Evolutionary conservation across 2,888 invertebrate genomes (phyloP).

Genomic region (Limnephilus auricula): DNA sequence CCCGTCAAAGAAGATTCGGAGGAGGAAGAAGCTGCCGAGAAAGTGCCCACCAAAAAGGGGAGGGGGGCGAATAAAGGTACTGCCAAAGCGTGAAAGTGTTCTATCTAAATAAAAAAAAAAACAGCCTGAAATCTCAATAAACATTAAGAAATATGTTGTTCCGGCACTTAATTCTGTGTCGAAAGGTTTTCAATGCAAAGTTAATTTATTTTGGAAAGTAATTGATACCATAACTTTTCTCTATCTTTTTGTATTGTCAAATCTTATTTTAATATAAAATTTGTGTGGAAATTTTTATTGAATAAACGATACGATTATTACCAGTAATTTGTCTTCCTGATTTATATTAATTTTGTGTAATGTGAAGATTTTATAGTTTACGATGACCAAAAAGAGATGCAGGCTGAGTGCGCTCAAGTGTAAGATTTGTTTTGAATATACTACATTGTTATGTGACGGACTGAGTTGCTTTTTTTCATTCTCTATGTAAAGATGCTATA

Average conservation of each 20-base stretch:
- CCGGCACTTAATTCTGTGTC: slow-evolving; percentile 11
- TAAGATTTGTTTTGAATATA: background rate
- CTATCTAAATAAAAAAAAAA: background rate
- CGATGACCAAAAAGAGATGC: background rate
- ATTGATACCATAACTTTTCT: slow-evolving; percentile 13
- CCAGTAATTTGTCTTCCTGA: slow-evolving; percentile 41
- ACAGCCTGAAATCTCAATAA: background rate
- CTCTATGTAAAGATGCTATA: background rate
- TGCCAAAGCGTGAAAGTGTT: slow-evolving; percentile 62
- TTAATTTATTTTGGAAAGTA: slow-evolving; percentile 36
- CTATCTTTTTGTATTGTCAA: slow-evolving; percentile 34
- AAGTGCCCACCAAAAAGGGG: slow-evolving; percentile 58
- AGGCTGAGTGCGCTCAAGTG: background rate
- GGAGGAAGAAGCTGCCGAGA: slow-evolving; percentile 66
- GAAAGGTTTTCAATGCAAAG: slow-evolving; percentile 6
- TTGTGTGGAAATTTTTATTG: slow-evolving; percentile 43
- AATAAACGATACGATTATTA: slow-evolving; percentile 41
- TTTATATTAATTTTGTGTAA: slow-evolving; percentile 18
- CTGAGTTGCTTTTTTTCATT: background rate
- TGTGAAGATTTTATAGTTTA: slow-evolving; percentile 32
- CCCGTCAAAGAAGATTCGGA: slow-evolving; percentile 68
- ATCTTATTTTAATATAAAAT: slow-evolving; percentile 37
- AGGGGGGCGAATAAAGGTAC: slow-evolving; percentile 67
- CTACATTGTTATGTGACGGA: background rate
- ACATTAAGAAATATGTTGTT: background rate